Evolutionary conservation across 2,888 invertebrate genomes (phyloP).

Genomic region (Chrysomela aeneicollis): DNA sequence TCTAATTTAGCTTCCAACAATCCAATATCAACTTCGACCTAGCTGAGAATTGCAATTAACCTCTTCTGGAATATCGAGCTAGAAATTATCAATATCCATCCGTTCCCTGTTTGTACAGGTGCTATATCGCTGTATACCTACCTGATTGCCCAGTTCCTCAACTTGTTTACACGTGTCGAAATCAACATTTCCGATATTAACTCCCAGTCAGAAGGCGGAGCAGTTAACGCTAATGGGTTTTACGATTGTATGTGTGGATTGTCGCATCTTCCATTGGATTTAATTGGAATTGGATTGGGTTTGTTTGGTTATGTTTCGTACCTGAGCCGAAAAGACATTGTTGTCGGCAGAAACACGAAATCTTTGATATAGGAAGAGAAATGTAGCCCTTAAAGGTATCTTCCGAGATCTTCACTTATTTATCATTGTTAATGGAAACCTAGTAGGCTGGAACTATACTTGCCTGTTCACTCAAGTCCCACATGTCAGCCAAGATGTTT

Average conservation of each 20-base stretch:
- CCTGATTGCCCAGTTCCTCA: not conserved
- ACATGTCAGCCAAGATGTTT: no score
- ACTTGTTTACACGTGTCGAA: constrained; percentile 24
- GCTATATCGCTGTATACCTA: not conserved
- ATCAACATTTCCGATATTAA: constrained; percentile 30
- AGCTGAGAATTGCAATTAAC: no score
- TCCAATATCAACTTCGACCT: no score
- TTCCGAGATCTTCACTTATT: no score
- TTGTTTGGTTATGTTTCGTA: not conserved
- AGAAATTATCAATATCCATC: not conserved
- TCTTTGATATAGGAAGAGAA: no score
- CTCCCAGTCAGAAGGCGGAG: constrained; percentile 19
- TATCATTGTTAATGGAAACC: no score
- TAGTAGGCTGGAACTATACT: no score
- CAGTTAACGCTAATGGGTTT: not conserved
- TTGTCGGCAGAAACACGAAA: not conserved
- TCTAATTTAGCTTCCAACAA: no score
- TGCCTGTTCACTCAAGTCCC: no score
- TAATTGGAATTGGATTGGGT: not conserved
- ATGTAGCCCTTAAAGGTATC: no score
- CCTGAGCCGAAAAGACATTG: not conserved
- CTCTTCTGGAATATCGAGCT: no score
- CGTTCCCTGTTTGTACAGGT: not conserved
- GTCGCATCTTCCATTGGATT: not conserved
- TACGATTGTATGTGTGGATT: not conserved